These are phyloP conservation scores for Bubo scandiacus DNA, from an alignment of 2,113 vertebrate species.

Conservation along the genomic window DNA sequence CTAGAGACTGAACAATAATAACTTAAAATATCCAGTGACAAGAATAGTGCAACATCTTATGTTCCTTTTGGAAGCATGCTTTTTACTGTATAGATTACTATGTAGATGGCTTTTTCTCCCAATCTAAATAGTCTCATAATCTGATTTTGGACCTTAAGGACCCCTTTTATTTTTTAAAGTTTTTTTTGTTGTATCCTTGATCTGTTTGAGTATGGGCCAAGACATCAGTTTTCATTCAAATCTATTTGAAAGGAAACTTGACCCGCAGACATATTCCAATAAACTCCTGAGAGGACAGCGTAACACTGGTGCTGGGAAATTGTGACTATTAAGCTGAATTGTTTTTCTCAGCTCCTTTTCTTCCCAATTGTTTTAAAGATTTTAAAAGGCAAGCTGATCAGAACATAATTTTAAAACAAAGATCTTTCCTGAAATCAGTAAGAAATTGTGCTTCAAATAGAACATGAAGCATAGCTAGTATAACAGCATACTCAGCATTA, in stretches of 20 bases:
- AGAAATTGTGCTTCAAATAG: neutral
- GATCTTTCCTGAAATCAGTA: neutral
- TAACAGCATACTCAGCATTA: neutral
- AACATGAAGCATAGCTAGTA: neutral
- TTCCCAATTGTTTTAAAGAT: neutral
- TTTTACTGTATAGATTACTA: neutral
- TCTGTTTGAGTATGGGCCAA: neutral
- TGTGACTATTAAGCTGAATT: neutral
- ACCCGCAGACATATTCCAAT: neutral
- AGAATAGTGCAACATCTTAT: neutral
- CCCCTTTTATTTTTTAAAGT: neutral
- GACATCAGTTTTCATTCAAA: neutral
- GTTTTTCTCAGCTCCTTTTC: neutral
- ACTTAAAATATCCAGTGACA: neutral
- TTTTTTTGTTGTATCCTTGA: neutral
- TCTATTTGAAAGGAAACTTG: neutral
- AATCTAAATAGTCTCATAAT: neutral
- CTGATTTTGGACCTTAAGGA: neutral
- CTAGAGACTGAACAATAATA: neutral
- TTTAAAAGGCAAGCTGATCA: neutral
- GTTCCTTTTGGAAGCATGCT: neutral
- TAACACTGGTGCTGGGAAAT: neutral
- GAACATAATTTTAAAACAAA: neutral
- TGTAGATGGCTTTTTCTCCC: neutral
- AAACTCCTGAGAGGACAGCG: neutral